These are phyloP conservation scores for Tetragnatha montana DNA, from an alignment of 2,888 invertebrate genomes.

Conservation along the genomic window DNA sequence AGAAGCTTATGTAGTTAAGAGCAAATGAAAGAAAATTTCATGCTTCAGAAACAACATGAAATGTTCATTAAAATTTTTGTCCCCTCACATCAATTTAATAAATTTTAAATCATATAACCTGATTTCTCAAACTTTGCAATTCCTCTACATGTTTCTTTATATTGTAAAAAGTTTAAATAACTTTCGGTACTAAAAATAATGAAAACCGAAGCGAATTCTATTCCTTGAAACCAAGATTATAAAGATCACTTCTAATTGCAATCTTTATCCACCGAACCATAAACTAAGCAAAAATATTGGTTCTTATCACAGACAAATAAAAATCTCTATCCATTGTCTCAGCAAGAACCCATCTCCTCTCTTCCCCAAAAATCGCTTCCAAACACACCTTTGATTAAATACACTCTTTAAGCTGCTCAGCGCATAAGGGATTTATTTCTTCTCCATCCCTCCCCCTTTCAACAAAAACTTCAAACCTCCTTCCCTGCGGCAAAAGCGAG, in stretches of 20 bases:
- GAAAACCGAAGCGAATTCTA: too few species aligned
- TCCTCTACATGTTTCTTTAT: too few species aligned
- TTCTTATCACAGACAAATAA: background rate
- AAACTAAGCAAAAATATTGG: background rate
- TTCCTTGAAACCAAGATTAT: background rate
- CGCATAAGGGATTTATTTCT: background rate
- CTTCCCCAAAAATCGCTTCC: background rate
- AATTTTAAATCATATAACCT: too few species aligned
- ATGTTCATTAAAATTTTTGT: too few species aligned
- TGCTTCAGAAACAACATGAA: too few species aligned
- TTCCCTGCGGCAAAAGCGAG: conserved; percentile 28
- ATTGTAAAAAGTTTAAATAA: too few species aligned
- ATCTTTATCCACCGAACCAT: background rate
- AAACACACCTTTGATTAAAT: background rate
- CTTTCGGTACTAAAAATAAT: too few species aligned
- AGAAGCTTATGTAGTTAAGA: too few species aligned
- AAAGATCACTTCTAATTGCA: background rate
- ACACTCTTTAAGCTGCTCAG: background rate
- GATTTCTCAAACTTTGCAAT: too few species aligned
- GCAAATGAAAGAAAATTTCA: too few species aligned
- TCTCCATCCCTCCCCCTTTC: background rate
- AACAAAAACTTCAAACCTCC: conserved; percentile 11
- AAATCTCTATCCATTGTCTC: background rate
- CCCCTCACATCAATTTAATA: too few species aligned
- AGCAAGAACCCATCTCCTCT: background rate